Evolutionary conservation across 1,140 invertebrate species (phyloP).

Genomic region (Hyphantria cunea): DNA sequence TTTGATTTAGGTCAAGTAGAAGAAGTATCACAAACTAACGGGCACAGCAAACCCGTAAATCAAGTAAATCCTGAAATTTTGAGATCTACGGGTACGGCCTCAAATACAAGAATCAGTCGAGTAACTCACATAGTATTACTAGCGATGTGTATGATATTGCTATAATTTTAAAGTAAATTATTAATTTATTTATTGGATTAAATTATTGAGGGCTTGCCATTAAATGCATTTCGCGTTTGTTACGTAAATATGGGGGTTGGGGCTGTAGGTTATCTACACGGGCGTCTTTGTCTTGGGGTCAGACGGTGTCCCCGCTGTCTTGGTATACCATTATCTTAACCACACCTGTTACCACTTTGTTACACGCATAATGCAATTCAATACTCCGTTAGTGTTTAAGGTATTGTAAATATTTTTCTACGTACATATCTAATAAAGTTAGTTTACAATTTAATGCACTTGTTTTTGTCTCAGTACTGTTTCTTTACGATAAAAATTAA

Average conservation of each 20-base stretch:
- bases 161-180: conserved; percentile 48
- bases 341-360: conserved; percentile 63
- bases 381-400: conserved; percentile 73
- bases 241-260: conserved; percentile 24
- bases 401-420: conserved; percentile 76
- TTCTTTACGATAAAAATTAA: background rate
- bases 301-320: too few species aligned
- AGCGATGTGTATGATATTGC: conserved; percentile 40
- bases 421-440: conserved; percentile 63
- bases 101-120: conserved; percentile 18
- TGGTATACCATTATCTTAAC: background rate
- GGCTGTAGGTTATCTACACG: conserved; percentile 34
- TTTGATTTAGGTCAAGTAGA: conserved; percentile 54
- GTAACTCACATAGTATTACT: conserved; percentile 41
- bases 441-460: conserved; percentile 48
- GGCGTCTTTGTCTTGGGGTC: conserved; percentile 3
- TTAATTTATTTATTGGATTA: conserved; percentile 68
- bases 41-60: conserved; percentile 44
- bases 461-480: conserved; percentile 47
- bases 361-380: conserved; percentile 67
- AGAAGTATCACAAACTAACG: conserved; percentile 42
- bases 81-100: background rate
- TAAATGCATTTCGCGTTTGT: conserved; percentile 67
- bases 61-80: conserved; percentile 52
- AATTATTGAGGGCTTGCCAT: conserved; percentile 72